phyloP scores from a whole-genome alignment of 2,888 invertebrate species.

The Pemphredon lugubris region DNA sequence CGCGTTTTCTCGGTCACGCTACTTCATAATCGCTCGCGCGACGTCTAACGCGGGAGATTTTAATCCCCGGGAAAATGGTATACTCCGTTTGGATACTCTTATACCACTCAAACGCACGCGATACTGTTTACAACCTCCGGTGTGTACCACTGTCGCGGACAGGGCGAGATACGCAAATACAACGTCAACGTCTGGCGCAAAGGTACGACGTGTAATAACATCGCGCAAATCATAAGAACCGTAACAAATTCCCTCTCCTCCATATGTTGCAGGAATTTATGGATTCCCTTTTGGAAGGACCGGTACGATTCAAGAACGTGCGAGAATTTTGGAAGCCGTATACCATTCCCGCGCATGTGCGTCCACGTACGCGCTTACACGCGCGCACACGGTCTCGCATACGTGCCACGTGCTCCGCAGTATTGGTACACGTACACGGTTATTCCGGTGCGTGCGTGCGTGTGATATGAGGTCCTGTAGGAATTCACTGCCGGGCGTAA shows the following conservation, averaged over 20 bases:
- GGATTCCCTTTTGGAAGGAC: conserved; percentile 51
- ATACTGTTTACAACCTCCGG: conserved; percentile 11
- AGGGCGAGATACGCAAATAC: neutral
- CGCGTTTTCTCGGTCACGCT: too few species aligned
- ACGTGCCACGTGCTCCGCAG: conserved; percentile 15
- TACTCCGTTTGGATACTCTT: neutral
- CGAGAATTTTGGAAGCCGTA: conserved; percentile 67
- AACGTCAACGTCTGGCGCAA: conserved; percentile 8
- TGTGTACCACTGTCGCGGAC: neutral
- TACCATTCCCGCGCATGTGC: conserved; percentile 26
- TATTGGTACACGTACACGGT: neutral
- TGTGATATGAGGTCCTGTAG: conserved; percentile 77
- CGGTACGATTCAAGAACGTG: conserved; percentile 55
- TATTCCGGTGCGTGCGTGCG: conserved; percentile 58
- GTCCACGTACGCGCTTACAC: neutral
- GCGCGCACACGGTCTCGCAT: conserved; percentile 27
- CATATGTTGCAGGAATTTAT: conserved; percentile 60
- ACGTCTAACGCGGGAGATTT: too few species aligned
- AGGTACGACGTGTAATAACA: conserved; percentile 31
- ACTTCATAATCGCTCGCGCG: too few species aligned
- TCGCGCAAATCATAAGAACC: conserved; percentile 32
- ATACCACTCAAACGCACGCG: neutral
- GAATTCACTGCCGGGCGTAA: conserved; percentile 78
- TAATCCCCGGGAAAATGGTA: too few species aligned
- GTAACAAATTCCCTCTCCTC: conserved; percentile 38